phyloP scores from a whole-genome alignment of 2,797 vertebrate species.

The Octomys mimax region DNA sequence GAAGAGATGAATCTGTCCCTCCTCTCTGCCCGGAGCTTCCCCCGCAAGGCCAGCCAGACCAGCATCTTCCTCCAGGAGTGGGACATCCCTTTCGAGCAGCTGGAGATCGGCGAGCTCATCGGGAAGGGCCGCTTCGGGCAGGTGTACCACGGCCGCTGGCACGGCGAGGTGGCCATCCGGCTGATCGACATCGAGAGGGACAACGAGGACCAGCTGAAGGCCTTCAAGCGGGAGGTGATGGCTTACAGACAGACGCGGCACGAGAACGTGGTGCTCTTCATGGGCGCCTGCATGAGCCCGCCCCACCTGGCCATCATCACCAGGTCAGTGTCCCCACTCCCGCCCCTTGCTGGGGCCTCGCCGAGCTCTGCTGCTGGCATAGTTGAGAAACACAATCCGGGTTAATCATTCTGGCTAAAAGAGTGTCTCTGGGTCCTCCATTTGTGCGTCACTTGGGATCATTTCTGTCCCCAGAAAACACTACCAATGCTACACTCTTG shows the following conservation, averaged over 20 bases:
- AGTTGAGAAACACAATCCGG: accelerated
- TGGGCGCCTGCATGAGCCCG: conserved; percentile 99
- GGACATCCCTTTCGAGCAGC: conserved; percentile 99
- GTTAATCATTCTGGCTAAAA: not conserved
- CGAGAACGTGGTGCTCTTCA: conserved; percentile 99
- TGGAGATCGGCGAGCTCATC: conserved; percentile 98
- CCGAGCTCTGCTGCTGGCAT: not conserved
- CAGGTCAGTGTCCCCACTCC: conserved; percentile 88
- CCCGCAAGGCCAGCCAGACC: conserved; percentile 99
- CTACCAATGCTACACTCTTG: not conserved
- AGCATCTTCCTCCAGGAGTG: conserved; percentile 99
- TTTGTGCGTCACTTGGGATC: accelerated
- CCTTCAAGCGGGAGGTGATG: conserved; percentile 99
- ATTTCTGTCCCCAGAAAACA: not conserved
- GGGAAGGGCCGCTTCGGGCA: conserved; percentile 98
- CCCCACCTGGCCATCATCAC: conserved; percentile 99
- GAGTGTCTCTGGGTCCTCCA: accelerated
- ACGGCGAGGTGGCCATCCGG: conserved; percentile 97
- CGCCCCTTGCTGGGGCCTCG: accelerated
- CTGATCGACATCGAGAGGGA: conserved; percentile 99
- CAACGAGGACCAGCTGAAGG: conserved; percentile 98
- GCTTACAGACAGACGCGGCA: conserved; percentile 98
- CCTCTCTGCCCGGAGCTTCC: conserved; percentile 97
- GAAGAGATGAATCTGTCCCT: conserved; percentile 99
- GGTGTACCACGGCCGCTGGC: conserved; percentile 99